phyloP scores from a whole-genome alignment of 2,888 invertebrate genomes.

The Erebia palarica region DNA sequence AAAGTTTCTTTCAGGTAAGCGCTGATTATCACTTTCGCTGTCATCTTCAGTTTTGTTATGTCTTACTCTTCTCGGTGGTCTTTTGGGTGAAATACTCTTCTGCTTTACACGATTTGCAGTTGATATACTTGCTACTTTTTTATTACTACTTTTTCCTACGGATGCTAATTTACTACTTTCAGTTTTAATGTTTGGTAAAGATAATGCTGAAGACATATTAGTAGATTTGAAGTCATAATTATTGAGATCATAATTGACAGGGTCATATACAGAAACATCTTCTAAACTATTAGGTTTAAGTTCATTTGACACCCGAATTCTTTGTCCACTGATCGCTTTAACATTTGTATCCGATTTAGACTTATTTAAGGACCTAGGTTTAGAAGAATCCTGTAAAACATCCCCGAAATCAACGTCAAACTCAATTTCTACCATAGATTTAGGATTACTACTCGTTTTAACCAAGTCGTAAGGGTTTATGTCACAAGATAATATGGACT shows the following conservation, averaged over 20 bases:
- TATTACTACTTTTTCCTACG: conserved; percentile 64
- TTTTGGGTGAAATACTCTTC: conserved; percentile 82
- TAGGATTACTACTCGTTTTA: conserved; percentile 76
- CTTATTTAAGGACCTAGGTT: conserved; percentile 59
- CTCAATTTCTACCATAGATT: conserved; percentile 77
- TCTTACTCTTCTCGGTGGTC: conserved; percentile 83
- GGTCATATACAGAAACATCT: conserved; percentile 74
- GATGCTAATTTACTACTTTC: conserved; percentile 67
- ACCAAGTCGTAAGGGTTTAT: conserved; percentile 93
- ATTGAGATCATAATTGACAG: conserved; percentile 77
- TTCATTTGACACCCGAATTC: conserved; percentile 85
- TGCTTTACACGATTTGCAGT: conserved; percentile 68
- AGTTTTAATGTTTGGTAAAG: conserved; percentile 74
- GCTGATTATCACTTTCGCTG: conserved; percentile 77
- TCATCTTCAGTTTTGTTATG: conserved; percentile 76
- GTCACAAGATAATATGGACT: conserved; percentile 91
- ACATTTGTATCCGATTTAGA: conserved; percentile 77
- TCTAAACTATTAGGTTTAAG: conserved; percentile 63
- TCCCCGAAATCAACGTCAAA: conserved; percentile 79
- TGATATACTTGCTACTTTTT: conserved; percentile 59
- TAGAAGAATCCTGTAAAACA: conserved; percentile 66
- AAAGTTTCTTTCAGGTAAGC: conserved; percentile 60
- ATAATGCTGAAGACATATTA: conserved; percentile 59
- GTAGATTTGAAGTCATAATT: conserved; percentile 64
- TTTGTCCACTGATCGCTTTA: conserved; percentile 86